Evolutionary conservation across 2,113 vertebrate species (phyloP).

Genomic region (Morphnarchus princeps): DNA sequence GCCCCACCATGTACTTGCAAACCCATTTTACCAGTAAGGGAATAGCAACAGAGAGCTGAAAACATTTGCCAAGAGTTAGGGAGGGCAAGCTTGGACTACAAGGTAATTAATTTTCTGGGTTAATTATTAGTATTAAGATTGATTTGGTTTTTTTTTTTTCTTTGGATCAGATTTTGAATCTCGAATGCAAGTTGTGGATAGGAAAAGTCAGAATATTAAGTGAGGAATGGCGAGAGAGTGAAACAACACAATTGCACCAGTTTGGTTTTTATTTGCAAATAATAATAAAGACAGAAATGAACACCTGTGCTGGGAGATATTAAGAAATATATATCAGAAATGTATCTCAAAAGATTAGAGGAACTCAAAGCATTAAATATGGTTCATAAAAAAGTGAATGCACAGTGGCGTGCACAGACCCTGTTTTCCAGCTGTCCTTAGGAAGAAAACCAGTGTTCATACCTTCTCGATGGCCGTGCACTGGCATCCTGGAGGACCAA

Average conservation of each 20-base stretch:
- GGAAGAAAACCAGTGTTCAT: fast-evolving
- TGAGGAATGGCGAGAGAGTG: fast-evolving
- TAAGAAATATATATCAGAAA: neutral
- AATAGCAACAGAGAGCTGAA: neutral
- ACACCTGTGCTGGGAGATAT: neutral
- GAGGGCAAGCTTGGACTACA: neutral
- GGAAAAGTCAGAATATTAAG: neutral
- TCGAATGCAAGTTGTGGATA: neutral
- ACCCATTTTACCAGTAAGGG: neutral
- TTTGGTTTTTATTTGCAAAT: neutral
- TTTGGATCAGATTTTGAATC: neutral
- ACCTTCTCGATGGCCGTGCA: fast-evolving
- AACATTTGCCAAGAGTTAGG: neutral
- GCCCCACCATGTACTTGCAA: neutral
- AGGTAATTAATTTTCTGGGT: neutral
- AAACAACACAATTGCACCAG: fast-evolving
- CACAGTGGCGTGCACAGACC: neutral
- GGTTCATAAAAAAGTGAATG: neutral
- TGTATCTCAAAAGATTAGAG: neutral
- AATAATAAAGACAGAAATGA: neutral
- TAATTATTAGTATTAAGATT: neutral
- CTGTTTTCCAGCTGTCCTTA: neutral
- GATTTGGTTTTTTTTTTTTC: neutral
- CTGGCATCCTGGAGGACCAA: neutral
- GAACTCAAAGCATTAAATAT: neutral